Percentiles rank a stretch among this genome's conserved stretches.
Evolutionary conservation across 1,140 invertebrate species (phyloP).

Genomic region (Drosophila melanica): DNA sequence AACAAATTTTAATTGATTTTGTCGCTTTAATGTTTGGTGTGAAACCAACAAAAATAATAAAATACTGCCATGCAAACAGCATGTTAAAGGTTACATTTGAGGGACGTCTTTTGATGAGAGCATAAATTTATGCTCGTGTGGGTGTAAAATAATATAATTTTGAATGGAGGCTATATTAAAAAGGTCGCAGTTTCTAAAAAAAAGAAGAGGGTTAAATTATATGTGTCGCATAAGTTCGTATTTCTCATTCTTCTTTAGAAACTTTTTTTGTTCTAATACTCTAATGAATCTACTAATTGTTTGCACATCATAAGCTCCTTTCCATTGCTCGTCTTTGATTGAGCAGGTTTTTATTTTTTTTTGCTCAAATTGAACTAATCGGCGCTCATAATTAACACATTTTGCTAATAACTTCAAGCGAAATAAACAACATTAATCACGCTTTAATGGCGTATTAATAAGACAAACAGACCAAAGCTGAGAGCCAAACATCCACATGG

Average conservation of each 20-base stretch:
- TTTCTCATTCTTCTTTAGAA: not conserved
- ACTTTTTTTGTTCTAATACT: not conserved
- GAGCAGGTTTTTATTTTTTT: not conserved
- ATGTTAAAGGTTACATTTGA: conserved; percentile 26
- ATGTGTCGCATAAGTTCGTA: not conserved
- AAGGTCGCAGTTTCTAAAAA: not conserved
- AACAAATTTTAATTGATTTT: conserved; percentile 80
- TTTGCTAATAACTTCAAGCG: conserved; percentile 78
- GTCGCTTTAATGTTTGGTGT: conserved; percentile 66
- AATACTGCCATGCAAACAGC: conserved; percentile 36
- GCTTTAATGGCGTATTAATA: conserved; percentile 76
- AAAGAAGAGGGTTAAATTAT: no score
- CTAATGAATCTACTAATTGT: not conserved
- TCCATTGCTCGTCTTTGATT: not conserved
- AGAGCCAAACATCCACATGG: conserved; percentile 1
- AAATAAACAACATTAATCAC: conserved; percentile 81
- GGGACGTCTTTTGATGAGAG: conserved; percentile 11
- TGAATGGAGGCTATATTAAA: conserved; percentile 9
- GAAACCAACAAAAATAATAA: conserved; percentile 49
- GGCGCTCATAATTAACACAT: conserved; percentile 80
- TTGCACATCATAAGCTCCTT: not conserved
- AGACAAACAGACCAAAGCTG: conserved; percentile 58
- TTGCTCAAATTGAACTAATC: conserved; percentile 54
- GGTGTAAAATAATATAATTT: conserved; percentile 14
- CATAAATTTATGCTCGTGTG: conserved; percentile 9